Conservation (phyloP, 2,797 vertebrate species). For the Paguma larvata region DNA sequence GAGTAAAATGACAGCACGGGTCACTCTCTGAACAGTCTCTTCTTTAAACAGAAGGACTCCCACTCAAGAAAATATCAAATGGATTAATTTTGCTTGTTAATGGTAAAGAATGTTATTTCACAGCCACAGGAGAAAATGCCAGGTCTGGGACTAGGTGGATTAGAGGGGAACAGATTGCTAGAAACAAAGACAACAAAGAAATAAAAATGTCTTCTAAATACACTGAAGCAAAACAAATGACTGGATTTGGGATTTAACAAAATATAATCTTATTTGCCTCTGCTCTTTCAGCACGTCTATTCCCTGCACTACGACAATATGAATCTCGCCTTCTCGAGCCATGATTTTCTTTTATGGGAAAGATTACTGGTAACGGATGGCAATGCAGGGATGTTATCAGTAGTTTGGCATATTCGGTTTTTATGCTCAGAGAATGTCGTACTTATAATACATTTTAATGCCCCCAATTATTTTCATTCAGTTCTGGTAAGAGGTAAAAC, state of each 20-base stretch:
- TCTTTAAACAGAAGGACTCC: constrained; percentile 71
- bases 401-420: not conserved
- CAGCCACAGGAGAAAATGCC: constrained; percentile 57
- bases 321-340: not conserved
- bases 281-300: constrained; percentile 6
- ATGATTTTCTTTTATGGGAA: constrained; percentile 36
- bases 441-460: not conserved
- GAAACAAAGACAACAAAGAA: not conserved
- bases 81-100: constrained; percentile 64
- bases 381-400: not conserved
- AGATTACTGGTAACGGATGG: not conserved
- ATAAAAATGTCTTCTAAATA: constrained; percentile 45
- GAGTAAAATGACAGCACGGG: not conserved
- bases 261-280: constrained; percentile 63
- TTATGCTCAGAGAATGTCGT: not conserved
- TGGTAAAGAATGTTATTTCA: constrained; percentile 69
- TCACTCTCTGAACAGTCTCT: not conserved
- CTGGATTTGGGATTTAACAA: constrained; percentile 44
- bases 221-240: constrained; percentile 44
- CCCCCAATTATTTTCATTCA: constrained; percentile 32
- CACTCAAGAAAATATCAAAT: constrained; percentile 65
- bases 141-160: constrained; percentile 1
- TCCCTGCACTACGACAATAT: not conserved
- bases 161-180: not conserved
- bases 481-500: constrained; percentile 56